These are phyloP conservation scores for Calameuta idolon DNA, from an alignment of 2,888 invertebrate species.

Conservation along the genomic window DNA sequence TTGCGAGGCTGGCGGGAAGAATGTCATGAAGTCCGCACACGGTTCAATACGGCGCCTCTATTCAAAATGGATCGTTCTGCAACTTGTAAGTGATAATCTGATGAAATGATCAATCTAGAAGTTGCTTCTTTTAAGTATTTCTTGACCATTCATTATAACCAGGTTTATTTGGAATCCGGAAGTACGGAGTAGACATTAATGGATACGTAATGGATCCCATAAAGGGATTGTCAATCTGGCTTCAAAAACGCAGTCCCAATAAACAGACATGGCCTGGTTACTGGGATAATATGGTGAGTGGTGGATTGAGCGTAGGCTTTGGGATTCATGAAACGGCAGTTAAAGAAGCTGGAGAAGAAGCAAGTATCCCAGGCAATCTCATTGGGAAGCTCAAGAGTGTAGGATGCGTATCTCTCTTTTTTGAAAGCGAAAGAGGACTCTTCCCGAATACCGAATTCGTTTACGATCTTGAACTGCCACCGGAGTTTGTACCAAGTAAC, in stretches of 20 bases:
- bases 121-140: background rate
- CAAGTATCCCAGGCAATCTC: conserved; percentile 85
- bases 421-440: conserved; percentile 91
- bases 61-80: conserved; percentile 92
- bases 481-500: conserved; percentile 91
- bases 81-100: conserved; percentile 73
- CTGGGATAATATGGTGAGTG: conserved; percentile 96
- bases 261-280: conserved; percentile 97
- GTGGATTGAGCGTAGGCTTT: conserved; percentile 90
- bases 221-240: conserved; percentile 90
- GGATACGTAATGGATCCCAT: conserved; percentile 89
- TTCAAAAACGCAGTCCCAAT: conserved; percentile 89
- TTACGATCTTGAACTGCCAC: conserved; percentile 90
- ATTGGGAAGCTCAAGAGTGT: conserved; percentile 81
- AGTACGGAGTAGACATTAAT: conserved; percentile 95
- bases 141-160: conserved; percentile 10
- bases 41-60: conserved; percentile 74
- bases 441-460: conserved; percentile 96
- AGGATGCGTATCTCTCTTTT: conserved; percentile 90
- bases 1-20: conserved; percentile 95
- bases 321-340: conserved; percentile 90
- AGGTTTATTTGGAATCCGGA: conserved; percentile 90
- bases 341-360: conserved; percentile 95
- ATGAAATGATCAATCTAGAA: background rate
- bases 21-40: conserved; percentile 91